Percentiles rank a stretch among this genome's conserved stretches.
These are phyloP conservation scores for Butorides virescens DNA, from an alignment of 2,113 vertebrate species.

Conservation along the genomic window DNA sequence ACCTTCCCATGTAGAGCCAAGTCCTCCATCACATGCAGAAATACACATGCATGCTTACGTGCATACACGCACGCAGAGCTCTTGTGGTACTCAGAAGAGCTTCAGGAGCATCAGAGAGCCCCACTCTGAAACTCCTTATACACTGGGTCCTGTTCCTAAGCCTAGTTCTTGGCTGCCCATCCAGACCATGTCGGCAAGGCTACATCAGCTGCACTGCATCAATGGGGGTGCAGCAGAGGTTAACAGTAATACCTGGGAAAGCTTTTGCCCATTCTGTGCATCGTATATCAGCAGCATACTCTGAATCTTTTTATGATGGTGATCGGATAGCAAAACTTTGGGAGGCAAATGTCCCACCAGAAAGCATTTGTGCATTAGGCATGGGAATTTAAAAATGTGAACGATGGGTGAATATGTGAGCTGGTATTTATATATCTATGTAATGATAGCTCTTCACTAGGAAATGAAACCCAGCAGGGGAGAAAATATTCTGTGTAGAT, in stretches of 20 bases:
- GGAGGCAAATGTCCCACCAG: background rate
- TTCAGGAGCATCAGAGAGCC: background rate
- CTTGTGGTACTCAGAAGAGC: background rate
- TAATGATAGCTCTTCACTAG: slow-evolving; percentile 39
- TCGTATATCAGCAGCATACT: background rate
- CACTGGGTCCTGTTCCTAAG: background rate
- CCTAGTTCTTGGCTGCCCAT: background rate
- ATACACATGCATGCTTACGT: rapidly evolving
- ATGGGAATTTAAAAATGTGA: slow-evolving; percentile 44
- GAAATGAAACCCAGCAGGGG: slow-evolving; percentile 65
- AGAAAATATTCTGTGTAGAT: slow-evolving; percentile 45
- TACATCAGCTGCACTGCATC: background rate
- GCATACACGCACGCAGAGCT: background rate
- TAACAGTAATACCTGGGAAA: background rate
- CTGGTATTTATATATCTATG: background rate
- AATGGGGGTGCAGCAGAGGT: background rate
- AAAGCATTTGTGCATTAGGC: slow-evolving; percentile 30
- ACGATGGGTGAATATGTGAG: slow-evolving; percentile 45
- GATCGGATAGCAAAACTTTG: slow-evolving; percentile 44
- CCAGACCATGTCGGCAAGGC: background rate
- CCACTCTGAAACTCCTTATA: background rate
- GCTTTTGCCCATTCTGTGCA: background rate
- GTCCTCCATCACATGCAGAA: background rate
- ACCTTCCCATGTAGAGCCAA: background rate
- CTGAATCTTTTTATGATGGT: slow-evolving; percentile 38